phyloP scores from a whole-genome alignment of 2,113 vertebrate species.

The Rallus limicola region DNA sequence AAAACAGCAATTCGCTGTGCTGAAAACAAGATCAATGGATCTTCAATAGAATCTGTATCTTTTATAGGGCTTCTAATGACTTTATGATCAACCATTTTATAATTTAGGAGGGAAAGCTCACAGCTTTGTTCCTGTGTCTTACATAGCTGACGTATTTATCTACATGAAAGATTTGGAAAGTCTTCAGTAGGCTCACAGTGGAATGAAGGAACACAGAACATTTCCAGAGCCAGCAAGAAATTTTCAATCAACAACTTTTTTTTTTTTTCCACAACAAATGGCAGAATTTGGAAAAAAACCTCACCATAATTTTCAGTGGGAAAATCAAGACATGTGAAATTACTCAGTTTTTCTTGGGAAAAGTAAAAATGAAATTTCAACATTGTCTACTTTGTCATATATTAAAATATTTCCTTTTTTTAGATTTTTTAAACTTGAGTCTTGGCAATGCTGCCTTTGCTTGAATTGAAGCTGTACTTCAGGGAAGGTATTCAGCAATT shows the following conservation, averaged over 20 bases:
- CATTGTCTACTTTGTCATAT: background rate
- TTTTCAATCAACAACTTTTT: background rate
- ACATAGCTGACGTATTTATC: background rate
- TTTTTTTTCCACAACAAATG: background rate
- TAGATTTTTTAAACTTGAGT: background rate
- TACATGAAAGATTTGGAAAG: background rate
- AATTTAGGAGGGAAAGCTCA: background rate
- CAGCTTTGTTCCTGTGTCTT: background rate
- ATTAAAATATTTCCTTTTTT: background rate
- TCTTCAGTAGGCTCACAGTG: background rate
- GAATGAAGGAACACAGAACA: background rate
- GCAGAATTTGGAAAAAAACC: background rate
- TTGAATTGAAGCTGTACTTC: background rate
- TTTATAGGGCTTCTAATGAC: background rate
- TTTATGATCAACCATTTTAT: background rate
- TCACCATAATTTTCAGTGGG: background rate
- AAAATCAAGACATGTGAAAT: background rate
- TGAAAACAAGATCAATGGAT: background rate
- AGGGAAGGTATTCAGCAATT: background rate
- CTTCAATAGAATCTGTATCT: background rate
- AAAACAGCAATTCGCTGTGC: background rate
- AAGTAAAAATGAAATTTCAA: background rate
- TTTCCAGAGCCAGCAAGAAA: background rate
- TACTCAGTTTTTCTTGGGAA: background rate
- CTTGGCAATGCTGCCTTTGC: background rate